These are phyloP conservation scores for Cephus cinctus DNA, from an alignment of 1,140 invertebrate species.

Conservation along the genomic window DNA sequence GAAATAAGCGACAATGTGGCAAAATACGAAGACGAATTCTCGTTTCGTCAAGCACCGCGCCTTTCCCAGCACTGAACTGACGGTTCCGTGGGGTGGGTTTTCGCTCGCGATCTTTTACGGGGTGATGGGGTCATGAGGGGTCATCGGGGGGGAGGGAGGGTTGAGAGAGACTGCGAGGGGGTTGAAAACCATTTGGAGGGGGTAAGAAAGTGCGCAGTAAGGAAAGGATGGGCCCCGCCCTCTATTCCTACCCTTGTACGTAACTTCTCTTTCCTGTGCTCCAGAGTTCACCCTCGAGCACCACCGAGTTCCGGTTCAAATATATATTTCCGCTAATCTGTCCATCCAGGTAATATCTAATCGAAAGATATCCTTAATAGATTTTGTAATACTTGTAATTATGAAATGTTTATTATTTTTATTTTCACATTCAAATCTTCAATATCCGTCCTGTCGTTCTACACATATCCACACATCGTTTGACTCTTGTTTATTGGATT, in stretches of 20 bases:
- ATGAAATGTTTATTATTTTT: too few species aligned
- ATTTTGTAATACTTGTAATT: not conserved
- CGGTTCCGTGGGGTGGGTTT: conserved; percentile 16
- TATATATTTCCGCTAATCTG: too few species aligned
- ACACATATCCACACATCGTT: too few species aligned
- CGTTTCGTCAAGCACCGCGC: conserved; percentile 30
- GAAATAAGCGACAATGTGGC: too few species aligned
- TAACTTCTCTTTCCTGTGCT: conserved; percentile 21
- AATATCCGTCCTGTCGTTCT: too few species aligned
- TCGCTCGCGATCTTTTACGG: too few species aligned
- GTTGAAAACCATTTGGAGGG: conserved; percentile 30
- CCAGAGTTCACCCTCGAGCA: conserved; percentile 12
- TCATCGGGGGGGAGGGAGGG: not conserved
- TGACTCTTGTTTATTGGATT: too few species aligned
- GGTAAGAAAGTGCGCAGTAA: conserved; percentile 51
- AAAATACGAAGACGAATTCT: too few species aligned
- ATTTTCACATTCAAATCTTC: too few species aligned
- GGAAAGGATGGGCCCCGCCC: conserved; percentile 34
- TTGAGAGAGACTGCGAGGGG: conserved; percentile 2
- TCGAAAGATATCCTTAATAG: conserved; percentile 8
- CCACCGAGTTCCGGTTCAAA: too few species aligned
- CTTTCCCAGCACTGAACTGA: conserved; percentile 40
- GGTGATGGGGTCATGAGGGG: not conserved
- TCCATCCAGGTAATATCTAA: too few species aligned
- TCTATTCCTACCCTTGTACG: conserved; percentile 19